A percentile compares a stretch with the other conserved stretches of the same genome.
Conservation (phyloP, 2,113 vertebrate species). For the Microcebus jonahi region DNA sequence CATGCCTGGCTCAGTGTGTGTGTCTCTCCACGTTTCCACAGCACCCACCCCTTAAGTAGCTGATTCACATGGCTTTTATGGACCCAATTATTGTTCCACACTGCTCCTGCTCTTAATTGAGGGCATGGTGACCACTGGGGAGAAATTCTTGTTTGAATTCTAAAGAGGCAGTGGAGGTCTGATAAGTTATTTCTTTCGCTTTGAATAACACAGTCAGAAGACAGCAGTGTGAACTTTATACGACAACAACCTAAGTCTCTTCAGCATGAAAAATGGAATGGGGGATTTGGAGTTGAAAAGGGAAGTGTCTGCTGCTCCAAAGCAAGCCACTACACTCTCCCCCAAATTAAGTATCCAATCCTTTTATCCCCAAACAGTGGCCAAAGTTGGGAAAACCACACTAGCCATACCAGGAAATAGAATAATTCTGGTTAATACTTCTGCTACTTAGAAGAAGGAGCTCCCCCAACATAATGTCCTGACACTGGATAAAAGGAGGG, state of each 20-base stretch:
- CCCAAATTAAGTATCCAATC: not conserved
- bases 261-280: slow-evolving; percentile 33
- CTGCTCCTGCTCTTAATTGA: slow-evolving; percentile 34
- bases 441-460: not conserved
- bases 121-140: slow-evolving; percentile 20
- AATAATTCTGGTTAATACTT: not conserved
- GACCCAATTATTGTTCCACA: slow-evolving; percentile 34
- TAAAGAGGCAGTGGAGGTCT: not conserved
- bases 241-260: not conserved
- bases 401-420: not conserved
- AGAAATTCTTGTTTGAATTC: slow-evolving; percentile 59
- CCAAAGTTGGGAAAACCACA: not conserved
- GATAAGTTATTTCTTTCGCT: slow-evolving; percentile 25
- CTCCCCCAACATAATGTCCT: not conserved
- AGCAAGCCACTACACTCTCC: slow-evolving; percentile 6
- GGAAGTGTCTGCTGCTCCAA: not conserved
- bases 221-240: not conserved
- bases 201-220: slow-evolving; percentile 36
- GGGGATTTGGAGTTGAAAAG: slow-evolving; percentile 1
- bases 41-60: slow-evolving; percentile 3
- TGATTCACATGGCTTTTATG: slow-evolving; percentile 51
- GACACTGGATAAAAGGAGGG: not conserved
- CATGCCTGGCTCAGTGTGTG: not conserved
- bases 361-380: slow-evolving; percentile 15
- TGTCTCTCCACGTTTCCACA: slow-evolving; percentile 1